These are phyloP conservation scores for Gastracanthus pulcherrimus DNA, from an alignment of 2,888 invertebrate genomes.

Conservation along the genomic window DNA sequence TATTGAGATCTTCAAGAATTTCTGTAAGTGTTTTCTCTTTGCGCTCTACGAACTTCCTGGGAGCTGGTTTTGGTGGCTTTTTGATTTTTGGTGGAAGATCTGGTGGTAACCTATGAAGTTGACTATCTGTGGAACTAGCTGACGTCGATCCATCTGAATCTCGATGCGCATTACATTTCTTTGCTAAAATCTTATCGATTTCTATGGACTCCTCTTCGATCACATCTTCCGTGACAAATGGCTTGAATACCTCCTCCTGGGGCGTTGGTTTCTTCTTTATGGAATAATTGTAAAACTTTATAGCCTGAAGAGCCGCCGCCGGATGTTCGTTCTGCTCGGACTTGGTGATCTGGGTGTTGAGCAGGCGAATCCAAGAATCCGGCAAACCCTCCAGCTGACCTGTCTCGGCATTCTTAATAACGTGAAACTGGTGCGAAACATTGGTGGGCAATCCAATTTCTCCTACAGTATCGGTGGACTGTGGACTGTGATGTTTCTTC, in stretches of 20 bases:
- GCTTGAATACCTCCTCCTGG: slow-evolving; percentile 84
- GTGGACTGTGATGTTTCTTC: slow-evolving; percentile 63
- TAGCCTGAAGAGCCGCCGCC: slow-evolving; percentile 92
- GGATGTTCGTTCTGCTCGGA: slow-evolving; percentile 94
- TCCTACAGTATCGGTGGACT: slow-evolving; percentile 77
- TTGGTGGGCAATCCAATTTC: slow-evolving; percentile 91
- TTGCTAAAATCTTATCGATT: slow-evolving; percentile 87
- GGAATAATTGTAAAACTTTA: slow-evolving; percentile 93
- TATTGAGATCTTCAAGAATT: slow-evolving; percentile 70
- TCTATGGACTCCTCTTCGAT: slow-evolving; percentile 91
- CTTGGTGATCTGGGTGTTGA: slow-evolving; percentile 90
- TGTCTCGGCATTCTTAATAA: slow-evolving; percentile 89
- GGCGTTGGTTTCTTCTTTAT: slow-evolving; percentile 86
- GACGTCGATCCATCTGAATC: slow-evolving; percentile 69
- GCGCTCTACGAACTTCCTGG: slow-evolving; percentile 66
- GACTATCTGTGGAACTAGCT: slow-evolving; percentile 68
- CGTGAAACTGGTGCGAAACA: slow-evolving; percentile 92
- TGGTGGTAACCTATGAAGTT: slow-evolving; percentile 69
- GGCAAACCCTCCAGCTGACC: slow-evolving; percentile 93
- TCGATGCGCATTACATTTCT: slow-evolving; percentile 77
- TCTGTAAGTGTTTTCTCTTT: slow-evolving; percentile 70
- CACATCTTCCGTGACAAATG: slow-evolving; percentile 88
- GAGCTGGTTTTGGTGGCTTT: slow-evolving; percentile 71
- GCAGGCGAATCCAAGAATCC: slow-evolving; percentile 87
- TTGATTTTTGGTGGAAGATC: slow-evolving; percentile 71